These are phyloP conservation scores for Scolanthus callimorphus DNA, from an alignment of 92 coral and sea anemone species.

Conservation along the genomic window DNA sequence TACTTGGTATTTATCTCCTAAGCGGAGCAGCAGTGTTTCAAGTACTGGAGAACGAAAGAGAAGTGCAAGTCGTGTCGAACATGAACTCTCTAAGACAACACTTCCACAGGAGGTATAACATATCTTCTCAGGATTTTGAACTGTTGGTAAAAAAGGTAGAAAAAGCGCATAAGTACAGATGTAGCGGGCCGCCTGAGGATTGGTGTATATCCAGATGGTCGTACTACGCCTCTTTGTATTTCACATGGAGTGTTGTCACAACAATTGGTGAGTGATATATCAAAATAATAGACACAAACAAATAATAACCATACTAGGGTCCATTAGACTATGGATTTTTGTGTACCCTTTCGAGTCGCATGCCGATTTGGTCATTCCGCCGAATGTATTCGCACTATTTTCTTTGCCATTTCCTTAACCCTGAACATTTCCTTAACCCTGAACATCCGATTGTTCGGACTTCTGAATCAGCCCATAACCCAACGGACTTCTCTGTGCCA, in stretches of 20 bases:
- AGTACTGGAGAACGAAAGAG: slow-evolving; percentile 87
- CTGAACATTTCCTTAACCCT: no score
- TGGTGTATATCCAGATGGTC: slow-evolving; percentile 95
- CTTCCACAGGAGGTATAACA: slow-evolving; percentile 57
- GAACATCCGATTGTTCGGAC: no score
- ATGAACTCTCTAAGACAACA: slow-evolving; percentile 62
- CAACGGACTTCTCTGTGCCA: no score
- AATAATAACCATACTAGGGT: no score
- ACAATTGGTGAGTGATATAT: slow-evolving; percentile 98
- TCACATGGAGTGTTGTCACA: slow-evolving; percentile 96
- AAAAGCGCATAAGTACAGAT: slow-evolving; percentile 75
- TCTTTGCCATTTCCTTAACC: no score
- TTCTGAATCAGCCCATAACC: no score
- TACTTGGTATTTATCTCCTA: slow-evolving; percentile 79
- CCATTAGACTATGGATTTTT: no score
- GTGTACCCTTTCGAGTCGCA: no score
- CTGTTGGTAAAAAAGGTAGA: slow-evolving; percentile 68
- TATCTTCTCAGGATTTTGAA: slow-evolving; percentile 75
- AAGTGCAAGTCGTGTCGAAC: slow-evolving; percentile 45
- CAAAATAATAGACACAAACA: no score
- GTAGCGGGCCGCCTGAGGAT: slow-evolving; percentile 72
- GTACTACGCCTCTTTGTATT: slow-evolving; percentile 92
- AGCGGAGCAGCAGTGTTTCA: slow-evolving; percentile 96
- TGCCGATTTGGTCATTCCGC: no score
- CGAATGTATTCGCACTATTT: no score